phyloP scores from a whole-genome alignment of 2,888 invertebrate species.

The Drosophila quinaria region DNA sequence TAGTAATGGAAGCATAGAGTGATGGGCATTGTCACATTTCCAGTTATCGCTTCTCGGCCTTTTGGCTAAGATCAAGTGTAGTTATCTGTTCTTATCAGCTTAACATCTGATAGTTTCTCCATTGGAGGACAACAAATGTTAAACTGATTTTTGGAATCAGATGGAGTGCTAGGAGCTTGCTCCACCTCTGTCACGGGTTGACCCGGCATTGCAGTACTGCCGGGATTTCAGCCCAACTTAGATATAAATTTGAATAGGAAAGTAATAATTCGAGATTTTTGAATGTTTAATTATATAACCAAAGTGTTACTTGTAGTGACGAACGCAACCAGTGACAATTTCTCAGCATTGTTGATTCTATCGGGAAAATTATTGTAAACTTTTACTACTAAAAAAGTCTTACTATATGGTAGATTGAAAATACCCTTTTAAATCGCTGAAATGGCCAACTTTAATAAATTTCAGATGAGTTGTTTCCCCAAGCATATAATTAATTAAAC shows the following conservation, averaged over 20 bases:
- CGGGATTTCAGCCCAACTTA: slow-evolving; percentile 65
- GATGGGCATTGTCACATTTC: rapidly evolving
- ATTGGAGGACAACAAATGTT: slow-evolving; percentile 87
- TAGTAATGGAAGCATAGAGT: neutral
- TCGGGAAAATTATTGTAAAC: too few species aligned
- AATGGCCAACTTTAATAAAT: slow-evolving; percentile 47
- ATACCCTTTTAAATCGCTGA: neutral
- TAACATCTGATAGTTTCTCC: slow-evolving; percentile 89
- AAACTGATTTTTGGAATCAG: slow-evolving; percentile 87
- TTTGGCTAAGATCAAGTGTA: slow-evolving; percentile 24
- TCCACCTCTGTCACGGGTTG: slow-evolving; percentile 89
- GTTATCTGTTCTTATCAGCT: slow-evolving; percentile 90
- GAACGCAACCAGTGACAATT: too few species aligned
- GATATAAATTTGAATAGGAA: slow-evolving; percentile 6
- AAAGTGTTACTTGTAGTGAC: too few species aligned
- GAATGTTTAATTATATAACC: too few species aligned
- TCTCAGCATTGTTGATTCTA: too few species aligned
- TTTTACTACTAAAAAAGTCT: too few species aligned
- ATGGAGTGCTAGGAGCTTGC: slow-evolving; percentile 88
- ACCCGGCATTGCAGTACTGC: slow-evolving; percentile 89
- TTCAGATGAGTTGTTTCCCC: slow-evolving; percentile 29
- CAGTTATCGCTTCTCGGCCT: slow-evolving; percentile 15
- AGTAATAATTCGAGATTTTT: too few species aligned
- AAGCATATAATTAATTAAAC: slow-evolving; percentile 61
- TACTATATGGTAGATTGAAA: too few species aligned